Evolutionary conservation across 2,797 vertebrate genomes (phyloP).

Genomic region (Acanthis flammea): DNA sequence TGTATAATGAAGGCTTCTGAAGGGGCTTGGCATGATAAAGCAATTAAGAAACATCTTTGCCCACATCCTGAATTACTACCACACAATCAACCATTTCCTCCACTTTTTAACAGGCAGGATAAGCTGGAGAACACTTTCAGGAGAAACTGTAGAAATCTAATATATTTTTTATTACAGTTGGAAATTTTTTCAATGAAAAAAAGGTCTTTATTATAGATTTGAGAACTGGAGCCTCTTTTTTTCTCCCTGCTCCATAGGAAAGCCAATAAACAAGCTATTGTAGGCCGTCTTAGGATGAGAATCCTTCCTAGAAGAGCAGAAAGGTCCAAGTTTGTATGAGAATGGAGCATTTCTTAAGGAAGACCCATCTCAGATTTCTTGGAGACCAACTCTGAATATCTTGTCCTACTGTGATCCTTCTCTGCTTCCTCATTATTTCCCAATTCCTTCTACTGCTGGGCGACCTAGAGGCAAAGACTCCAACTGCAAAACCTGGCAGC

Average conservation of each 20-base stretch:
- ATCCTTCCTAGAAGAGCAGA: background rate
- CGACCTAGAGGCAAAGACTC: background rate
- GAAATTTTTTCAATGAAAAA: background rate
- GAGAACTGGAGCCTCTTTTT: background rate
- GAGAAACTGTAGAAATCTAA: background rate
- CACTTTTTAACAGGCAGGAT: background rate
- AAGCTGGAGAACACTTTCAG: background rate
- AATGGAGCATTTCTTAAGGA: background rate
- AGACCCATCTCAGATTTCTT: background rate
- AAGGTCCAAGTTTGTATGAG: background rate
- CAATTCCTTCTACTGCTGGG: background rate
- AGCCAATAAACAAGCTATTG: background rate
- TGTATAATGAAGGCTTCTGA: background rate
- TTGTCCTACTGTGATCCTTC: background rate
- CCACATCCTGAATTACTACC: background rate
- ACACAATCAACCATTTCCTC: background rate
- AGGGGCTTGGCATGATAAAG: background rate
- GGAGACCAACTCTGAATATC: background rate
- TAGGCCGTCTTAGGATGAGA: background rate
- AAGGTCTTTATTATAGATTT: background rate
- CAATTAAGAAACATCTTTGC: background rate
- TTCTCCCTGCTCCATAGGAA: background rate
- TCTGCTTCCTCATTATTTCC: background rate
- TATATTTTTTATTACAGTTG: background rate
- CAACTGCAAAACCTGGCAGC: slow-evolving; percentile 10